Evolutionary conservation across 64 coral and sea anemone genomes (phyloP), one percentile per base, ranked within the genome.

Genomic region (Exaiptasia diaphana): DNA sequence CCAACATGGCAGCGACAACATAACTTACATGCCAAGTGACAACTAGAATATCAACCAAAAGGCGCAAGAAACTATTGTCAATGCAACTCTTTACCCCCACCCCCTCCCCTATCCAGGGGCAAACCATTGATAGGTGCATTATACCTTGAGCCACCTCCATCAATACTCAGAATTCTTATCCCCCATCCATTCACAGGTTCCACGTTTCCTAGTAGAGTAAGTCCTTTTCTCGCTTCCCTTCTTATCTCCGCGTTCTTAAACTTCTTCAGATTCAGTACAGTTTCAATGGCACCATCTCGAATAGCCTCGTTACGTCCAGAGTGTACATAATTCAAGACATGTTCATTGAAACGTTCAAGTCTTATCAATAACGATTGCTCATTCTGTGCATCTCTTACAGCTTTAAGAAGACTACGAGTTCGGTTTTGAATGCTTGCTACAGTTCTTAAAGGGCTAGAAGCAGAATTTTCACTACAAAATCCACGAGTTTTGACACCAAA

Each of bases 61-160:
- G n/a, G n/a, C n/a, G n/a, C n/a, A n/a, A n/a, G n/a, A n/a, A n/a
- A n/a, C n/a, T n/a, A n/a, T n/a, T n/a, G n/a, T n/a, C n/a, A n/a
- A n/a, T n/a, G n/a, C n/a, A n/a, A n/a, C n/a, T n/a, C n/a, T n/a
- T n/a, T n/a, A n/a, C n/a, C n/a, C n/a, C n/a, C n/a, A n/a, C n/a
- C n/a, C n/a, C n/a, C n/a, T n/a, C n/a, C n/a, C n/a, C n/a, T n/a
- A n/a, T n/a, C n/a, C n/a, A n/a, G n/a, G n/a, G n/a, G n/a, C n/a
- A n/a, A n/a, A n/a, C n/a, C n/a, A n/a, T n/a, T n/a, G n/a, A n/a
- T n/a, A n/a, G n/a, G n/a, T n/a, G n/a, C n/a, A n/a, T n/a, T 34
- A 63, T 78, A 91, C 93, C 93, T 91, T 69, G 93, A 91, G 1
- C 93, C 93, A 10, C 93, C 93, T 7, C 93, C 93, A 78, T 97